A percentile compares a stretch with the other conserved stretches of the same genome.
Evolutionary conservation across 2,888 invertebrate genomes (phyloP).

Genomic region (Papilio protenor): DNA sequence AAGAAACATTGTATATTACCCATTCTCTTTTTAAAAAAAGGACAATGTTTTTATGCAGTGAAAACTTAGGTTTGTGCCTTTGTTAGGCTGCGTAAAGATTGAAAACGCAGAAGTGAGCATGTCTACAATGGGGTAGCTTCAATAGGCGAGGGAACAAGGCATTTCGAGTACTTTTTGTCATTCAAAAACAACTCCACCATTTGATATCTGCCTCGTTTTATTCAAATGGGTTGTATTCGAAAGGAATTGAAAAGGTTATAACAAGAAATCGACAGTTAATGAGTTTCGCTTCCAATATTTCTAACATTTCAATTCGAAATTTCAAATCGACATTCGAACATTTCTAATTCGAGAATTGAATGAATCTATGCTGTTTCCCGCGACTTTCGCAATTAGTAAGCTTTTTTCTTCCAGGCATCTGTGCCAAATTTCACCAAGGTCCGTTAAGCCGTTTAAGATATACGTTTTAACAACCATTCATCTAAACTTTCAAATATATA

Average conservation of each 20-base stretch:
- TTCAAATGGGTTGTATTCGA: not conserved
- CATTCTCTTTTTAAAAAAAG: not conserved
- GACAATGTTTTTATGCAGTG: not conserved
- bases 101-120: not conserved
- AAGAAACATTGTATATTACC: not conserved
- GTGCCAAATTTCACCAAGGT: too few species aligned
- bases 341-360: too few species aligned
- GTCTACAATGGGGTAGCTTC: not conserved
- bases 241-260: not conserved
- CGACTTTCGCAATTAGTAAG: too few species aligned
- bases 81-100: slow-evolving; percentile 13
- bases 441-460: too few species aligned
- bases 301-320: too few species aligned
- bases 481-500: too few species aligned
- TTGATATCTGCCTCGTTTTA: not conserved
- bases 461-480: too few species aligned
- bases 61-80: not conserved
- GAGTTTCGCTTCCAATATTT: too few species aligned
- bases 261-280: not conserved
- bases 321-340: too few species aligned
- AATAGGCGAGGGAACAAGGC: slow-evolving; percentile 2
- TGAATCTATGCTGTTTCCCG: too few species aligned
- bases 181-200: not conserved
- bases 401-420: too few species aligned
- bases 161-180: slow-evolving; percentile 8